A percentile compares a stretch with the other conserved stretches of the same genome.
phyloP scores from a whole-genome alignment of 2,797 vertebrate genomes.

The Catostomus latipinnis region DNA sequence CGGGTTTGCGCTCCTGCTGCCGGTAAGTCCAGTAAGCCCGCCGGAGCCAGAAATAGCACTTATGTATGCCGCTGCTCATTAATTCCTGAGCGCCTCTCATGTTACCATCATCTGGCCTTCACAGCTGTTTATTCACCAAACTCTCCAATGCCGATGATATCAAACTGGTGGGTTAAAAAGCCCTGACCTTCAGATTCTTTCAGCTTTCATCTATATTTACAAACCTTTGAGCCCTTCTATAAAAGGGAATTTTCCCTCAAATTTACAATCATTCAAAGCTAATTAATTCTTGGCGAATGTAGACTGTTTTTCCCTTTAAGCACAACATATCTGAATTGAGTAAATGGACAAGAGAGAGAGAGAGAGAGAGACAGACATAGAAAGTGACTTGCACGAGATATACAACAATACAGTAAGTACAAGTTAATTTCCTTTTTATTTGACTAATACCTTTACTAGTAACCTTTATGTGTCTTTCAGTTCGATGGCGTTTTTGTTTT shows the following conservation, averaged over 20 bases:
- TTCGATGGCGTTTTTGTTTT: too few species aligned
- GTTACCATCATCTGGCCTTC: slow-evolving; percentile 58
- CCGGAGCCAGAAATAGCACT: slow-evolving; percentile 54
- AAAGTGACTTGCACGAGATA: neutral
- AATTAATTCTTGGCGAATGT: neutral
- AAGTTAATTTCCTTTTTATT: neutral
- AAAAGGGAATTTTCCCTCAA: neutral
- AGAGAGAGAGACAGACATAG: too few species aligned
- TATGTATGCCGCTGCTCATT: slow-evolving; percentile 55
- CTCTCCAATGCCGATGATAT: slow-evolving; percentile 58
- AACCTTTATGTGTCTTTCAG: neutral
- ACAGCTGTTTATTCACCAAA: slow-evolving; percentile 51
- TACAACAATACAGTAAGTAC: slow-evolving; percentile 10
- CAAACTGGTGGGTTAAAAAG: slow-evolving; percentile 35
- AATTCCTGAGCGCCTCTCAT: slow-evolving; percentile 59
- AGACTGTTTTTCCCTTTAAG: neutral
- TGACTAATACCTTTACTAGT: neutral
- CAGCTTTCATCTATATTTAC: slow-evolving; percentile 42
- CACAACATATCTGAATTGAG: neutral
- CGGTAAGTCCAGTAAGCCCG: slow-evolving; percentile 24
- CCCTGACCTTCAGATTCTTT: slow-evolving; percentile 27
- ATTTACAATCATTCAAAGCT: neutral
- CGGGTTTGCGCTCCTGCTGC: slow-evolving; percentile 52
- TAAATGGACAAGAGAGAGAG: neutral
- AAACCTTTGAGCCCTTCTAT: neutral